Percentiles rank a stretch among this genome's conserved stretches.
Evolutionary conservation across 64 coral and sea anemone species (phyloP).

Genomic region (Acropora tenuis): DNA sequence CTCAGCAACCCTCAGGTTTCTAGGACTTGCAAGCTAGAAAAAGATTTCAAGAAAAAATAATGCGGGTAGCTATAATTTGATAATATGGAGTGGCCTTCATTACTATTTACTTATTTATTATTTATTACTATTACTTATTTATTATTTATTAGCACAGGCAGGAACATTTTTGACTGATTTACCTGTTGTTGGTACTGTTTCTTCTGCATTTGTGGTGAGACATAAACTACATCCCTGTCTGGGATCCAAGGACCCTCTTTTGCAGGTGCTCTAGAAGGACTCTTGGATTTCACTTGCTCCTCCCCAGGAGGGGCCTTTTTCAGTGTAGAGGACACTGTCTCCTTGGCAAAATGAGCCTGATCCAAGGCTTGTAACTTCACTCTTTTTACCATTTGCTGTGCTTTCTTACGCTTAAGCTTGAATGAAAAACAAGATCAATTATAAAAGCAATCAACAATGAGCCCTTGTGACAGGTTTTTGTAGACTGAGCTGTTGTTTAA

Average conservation of each 20-base stretch:
- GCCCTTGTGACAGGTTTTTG: no score
- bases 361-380: constrained; percentile 48
- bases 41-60: not conserved
- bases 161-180: not conserved
- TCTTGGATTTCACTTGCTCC: constrained; percentile 8
- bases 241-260: constrained; percentile 51
- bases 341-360: constrained; percentile 80
- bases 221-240: constrained; percentile 21
- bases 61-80: no score
- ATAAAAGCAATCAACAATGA: no score
- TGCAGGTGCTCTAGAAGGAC: constrained; percentile 62
- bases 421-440: not conserved
- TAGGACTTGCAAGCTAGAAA: constrained; percentile 27
- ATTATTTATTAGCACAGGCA: no score
- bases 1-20: constrained; percentile 34
- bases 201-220: constrained; percentile 51
- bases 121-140: no score
- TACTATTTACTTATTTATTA: no score
- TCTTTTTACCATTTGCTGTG: constrained; percentile 56
- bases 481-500: no score
- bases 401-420: constrained; percentile 76
- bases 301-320: constrained; percentile 69
- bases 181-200: constrained; percentile 75
- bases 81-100: no score
- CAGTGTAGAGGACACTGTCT: constrained; percentile 79